phyloP scores from a whole-genome alignment of 2,888 invertebrate genomes.

The Diaprepes abbreviatus region DNA sequence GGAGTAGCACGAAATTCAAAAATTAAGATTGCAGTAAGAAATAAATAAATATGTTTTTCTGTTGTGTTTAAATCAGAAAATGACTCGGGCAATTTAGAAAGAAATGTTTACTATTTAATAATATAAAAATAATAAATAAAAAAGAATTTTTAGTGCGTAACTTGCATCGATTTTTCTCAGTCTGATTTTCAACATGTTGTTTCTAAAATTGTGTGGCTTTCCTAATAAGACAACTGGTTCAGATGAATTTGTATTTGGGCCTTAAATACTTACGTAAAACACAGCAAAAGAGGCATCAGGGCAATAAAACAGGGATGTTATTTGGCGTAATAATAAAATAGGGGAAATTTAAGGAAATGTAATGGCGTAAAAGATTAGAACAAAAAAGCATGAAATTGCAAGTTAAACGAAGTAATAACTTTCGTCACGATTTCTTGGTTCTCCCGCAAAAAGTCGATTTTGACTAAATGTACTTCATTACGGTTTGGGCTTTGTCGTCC shows the following conservation, averaged over 20 bases:
- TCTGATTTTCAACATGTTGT: background rate
- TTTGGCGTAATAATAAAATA: conserved; percentile 39
- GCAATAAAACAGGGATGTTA: conserved; percentile 38
- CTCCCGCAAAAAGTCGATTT: conserved; percentile 39
- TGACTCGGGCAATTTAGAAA: no score
- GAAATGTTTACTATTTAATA: no score
- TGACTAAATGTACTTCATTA: conserved; percentile 38
- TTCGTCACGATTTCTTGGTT: conserved; percentile 41
- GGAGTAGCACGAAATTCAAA: no score
- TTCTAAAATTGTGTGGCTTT: background rate
- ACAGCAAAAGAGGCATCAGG: conserved; percentile 17
- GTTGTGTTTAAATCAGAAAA: no score
- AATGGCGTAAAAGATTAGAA: conserved; percentile 46
- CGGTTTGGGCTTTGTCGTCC: conserved; percentile 34
- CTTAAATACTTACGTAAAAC: conserved; percentile 17
- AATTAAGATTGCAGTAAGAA: no score
- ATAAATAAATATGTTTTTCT: no score
- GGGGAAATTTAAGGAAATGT: conserved; percentile 39
- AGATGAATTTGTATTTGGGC: conserved; percentile 12
- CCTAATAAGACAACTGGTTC: background rate
- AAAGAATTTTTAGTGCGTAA: no score
- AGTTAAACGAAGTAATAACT: conserved; percentile 45
- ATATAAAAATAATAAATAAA: no score
- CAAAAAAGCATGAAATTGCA: conserved; percentile 46
- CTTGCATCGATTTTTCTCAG: background rate